These are phyloP conservation scores for Microchirus variegatus DNA, from an alignment of 2,797 vertebrate genomes.

Conservation along the genomic window DNA sequence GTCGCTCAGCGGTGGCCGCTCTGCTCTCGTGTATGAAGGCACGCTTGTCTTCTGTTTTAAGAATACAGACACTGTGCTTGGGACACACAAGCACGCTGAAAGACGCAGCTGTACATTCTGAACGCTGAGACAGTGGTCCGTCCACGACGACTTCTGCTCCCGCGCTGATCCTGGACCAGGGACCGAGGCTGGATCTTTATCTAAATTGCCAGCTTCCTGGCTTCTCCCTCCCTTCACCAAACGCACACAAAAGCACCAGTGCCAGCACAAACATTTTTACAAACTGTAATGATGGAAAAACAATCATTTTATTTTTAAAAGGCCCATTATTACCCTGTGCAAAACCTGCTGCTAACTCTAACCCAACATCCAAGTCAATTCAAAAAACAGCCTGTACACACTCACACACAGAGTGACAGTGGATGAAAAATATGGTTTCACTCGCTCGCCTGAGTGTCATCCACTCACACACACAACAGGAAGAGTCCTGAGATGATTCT, in stretches of 20 bases:
- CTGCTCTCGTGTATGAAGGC: too few species aligned
- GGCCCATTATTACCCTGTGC: not conserved
- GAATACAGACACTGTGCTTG: slow-evolving; percentile 14
- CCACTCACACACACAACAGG: slow-evolving; percentile 27
- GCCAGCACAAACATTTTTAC: too few species aligned
- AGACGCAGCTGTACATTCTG: slow-evolving; percentile 14
- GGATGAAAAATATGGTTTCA: slow-evolving; percentile 39
- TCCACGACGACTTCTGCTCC: slow-evolving; percentile 20
- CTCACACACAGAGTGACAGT: slow-evolving; percentile 1
- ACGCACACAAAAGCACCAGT: slow-evolving; percentile 7
- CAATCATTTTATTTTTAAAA: not conserved
- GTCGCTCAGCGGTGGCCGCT: slow-evolving; percentile 38
- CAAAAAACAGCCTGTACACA: not conserved
- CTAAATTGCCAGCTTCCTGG: slow-evolving; percentile 62
- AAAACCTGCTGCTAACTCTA: not conserved
- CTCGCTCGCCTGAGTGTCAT: slow-evolving; percentile 23
- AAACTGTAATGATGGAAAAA: not conserved
- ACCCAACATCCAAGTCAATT: not conserved
- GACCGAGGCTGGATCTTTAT: slow-evolving; percentile 53
- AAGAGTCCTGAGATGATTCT: slow-evolving; percentile 54
- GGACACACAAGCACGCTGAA: slow-evolving; percentile 29
- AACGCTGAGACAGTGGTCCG: slow-evolving; percentile 37
- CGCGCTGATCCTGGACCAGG: slow-evolving; percentile 7
- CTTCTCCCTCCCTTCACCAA: not conserved
- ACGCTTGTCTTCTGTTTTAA: slow-evolving; percentile 8